Base-by-base conservation (phyloP, 2,888 invertebrate genomes). In the Plemyria rubiginata region DNA sequence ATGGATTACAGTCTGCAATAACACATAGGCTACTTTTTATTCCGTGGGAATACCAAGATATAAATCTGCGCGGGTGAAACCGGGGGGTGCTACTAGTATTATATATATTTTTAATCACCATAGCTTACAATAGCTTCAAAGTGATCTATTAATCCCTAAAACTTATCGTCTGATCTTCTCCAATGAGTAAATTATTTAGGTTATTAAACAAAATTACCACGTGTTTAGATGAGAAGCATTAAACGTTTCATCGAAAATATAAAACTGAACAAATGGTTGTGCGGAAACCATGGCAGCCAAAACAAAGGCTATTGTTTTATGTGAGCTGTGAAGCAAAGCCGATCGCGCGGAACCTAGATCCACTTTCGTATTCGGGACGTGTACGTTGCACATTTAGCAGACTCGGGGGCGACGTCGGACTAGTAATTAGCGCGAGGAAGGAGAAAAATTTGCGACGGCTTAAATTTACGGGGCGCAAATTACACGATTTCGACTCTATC, bases 391-490 rank as follows among this genome's bases (percentile, higher is more conserved):
- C 88, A 90, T 89, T 92, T 87, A 90, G 85, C 85, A 87, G 88
- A 87, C 89, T 88, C 89, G 81, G 85, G 90, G 90, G 88, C 89
- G 88, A 81, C 82, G 82, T 81, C 81, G 83, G 88, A 88, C 88
- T 91, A 86, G 90, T 92, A 92, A 92, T 92, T 92, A 92, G 92
- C 86, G 82, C 86, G 82, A 81, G 86, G 86, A 87, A 89, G 84
- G 87, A 90, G 90, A 92, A 92, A 92, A 92, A 92, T 90, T 91
- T 91, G 92, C 90, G 89, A 92, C 88, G 82, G 88, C 85, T 90
- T 86, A 87, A 92, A 92, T 92, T 92, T 92, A 92, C 92, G 92
- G 91, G 89, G 92, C 87, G 91, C 89, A 92, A 92, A 92, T 92
- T 92, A 90, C 90, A 88, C 87, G 85, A 91, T 86, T 87, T 84